Evolutionary conservation across 1,140 invertebrate genomes (phyloP), one percentile per base, ranked within the genome.

Genomic region (Drosophila teissieri): DNA sequence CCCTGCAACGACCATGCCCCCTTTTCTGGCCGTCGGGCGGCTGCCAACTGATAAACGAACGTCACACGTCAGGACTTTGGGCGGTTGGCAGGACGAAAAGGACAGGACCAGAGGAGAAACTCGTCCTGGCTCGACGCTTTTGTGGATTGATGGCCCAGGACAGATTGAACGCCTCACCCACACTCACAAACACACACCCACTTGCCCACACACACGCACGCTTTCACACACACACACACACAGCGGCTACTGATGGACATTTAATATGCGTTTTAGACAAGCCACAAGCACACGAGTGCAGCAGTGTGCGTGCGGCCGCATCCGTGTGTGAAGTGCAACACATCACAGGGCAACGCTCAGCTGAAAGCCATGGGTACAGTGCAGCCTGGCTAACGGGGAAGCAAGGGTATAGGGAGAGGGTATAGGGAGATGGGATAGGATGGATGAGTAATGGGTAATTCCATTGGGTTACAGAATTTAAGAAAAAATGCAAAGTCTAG

Each of bases 231-330:
- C 37, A n/a, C 51, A 56, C 44, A 15, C 24, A 17, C 15, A 24
- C 12, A 19, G 22, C 24, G 15, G 61, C 65, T 42, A 48, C 68
- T 85, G 81, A 85, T 85, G 81, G 81, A 86, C 82, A 80, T 85
- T 78, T 86, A 85, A 85, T 85, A 85, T 85, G 82, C 82, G 78
- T 86, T 86, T 85, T 85, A 74, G 82, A 81, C 78, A 81, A 77
- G 67, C 60, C 58, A 60, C 74, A 75, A 36, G 31, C 44, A 55
- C 45, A 15, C 51, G 19, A 45, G 24, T 24, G 46, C 39, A 39
- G n/a, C 27, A 37, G 61, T 24, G 53, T 53, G 58, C 36, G 53
- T 58, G 57, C 53, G 51, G 67, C 46, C 40, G 60, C 56, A 54
- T 73, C 68, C 39, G 42, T 52, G 53, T 72, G 56, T 57, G 64